A percentile compares a stretch with the other conserved stretches of the same genome.
Evolutionary conservation across 2,888 invertebrate genomes (phyloP).

Genomic region (Drosophila fulvimacula): DNA sequence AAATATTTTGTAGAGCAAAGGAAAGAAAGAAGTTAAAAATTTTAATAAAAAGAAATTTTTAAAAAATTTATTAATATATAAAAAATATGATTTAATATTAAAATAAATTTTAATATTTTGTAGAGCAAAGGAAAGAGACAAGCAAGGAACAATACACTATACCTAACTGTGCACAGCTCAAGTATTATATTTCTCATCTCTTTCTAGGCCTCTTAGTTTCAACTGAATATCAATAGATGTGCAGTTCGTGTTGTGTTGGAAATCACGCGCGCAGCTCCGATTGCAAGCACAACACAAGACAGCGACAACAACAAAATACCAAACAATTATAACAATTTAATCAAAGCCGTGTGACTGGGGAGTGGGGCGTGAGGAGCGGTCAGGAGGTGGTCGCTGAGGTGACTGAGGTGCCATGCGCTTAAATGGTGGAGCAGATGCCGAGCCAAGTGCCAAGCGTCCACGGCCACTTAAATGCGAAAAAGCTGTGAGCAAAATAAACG

Average conservation of each 20-base stretch:
- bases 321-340: constrained; percentile 50
- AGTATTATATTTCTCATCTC: neutral
- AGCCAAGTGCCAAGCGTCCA: constrained; percentile 52
- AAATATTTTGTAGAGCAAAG: no score
- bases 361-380: neutral
- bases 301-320: constrained; percentile 12
- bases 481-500: constrained; percentile 24
- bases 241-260: constrained; percentile 19
- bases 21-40: no score
- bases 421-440: constrained; percentile 32
- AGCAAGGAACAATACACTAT: no score
- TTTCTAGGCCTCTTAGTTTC: neutral
- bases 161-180: neutral
- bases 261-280: constrained; percentile 29
- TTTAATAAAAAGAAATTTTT: no score
- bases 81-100: no score
- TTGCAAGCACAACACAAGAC: neutral
- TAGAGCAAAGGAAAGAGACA: no score
- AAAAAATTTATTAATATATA: no score
- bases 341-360: constrained; percentile 43
- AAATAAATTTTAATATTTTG: no score
- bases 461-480: constrained; percentile 48
- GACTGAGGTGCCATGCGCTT: neutral
- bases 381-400: neutral
- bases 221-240: constrained; percentile 1